A percentile compares a stretch with the other conserved stretches of the same genome.
phyloP scores from a whole-genome alignment of 2,888 invertebrate species.

The Belgica antarctica region DNA sequence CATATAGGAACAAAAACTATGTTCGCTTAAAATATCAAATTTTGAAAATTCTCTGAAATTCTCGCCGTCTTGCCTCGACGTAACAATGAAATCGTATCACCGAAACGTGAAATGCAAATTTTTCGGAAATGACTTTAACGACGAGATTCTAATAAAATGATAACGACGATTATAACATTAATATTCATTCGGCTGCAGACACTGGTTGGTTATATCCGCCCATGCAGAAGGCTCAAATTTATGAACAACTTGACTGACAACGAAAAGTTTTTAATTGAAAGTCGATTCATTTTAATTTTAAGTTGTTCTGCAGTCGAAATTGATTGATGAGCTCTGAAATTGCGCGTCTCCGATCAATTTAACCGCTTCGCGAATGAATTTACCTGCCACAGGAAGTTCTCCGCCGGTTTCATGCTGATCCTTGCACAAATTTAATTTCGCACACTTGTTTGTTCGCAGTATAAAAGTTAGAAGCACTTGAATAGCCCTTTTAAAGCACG shows the following conservation, averaged over 20 bases:
- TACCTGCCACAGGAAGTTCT: neutral
- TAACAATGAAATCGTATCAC: too few species aligned
- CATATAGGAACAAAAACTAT: too few species aligned
- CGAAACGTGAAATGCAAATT: slow-evolving; percentile 7
- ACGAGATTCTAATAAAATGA: slow-evolving; percentile 13
- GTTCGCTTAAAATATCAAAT: slow-evolving; percentile 15
- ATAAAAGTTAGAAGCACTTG: neutral
- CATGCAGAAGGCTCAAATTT: too few species aligned
- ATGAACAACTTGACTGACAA: too few species aligned
- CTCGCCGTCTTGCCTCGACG: too few species aligned
- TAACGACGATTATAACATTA: slow-evolving; percentile 4
- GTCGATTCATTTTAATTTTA: slow-evolving; percentile 26
- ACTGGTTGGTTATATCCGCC: too few species aligned
- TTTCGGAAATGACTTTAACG: neutral
- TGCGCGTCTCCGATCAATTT: neutral
- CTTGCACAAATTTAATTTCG: neutral
- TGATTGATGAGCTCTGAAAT: neutral
- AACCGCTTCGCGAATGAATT: neutral
- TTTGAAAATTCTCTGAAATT: neutral
- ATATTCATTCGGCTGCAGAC: neutral
- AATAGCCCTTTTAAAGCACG: slow-evolving; percentile 8
- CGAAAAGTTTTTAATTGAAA: slow-evolving; percentile 39
- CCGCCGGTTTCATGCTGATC: neutral
- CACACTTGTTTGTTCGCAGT: neutral
- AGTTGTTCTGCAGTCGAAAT: slow-evolving; percentile 8